These are phyloP conservation scores for Vanessa tameamea DNA, from an alignment of 1,140 invertebrate genomes.

Conservation along the genomic window DNA sequence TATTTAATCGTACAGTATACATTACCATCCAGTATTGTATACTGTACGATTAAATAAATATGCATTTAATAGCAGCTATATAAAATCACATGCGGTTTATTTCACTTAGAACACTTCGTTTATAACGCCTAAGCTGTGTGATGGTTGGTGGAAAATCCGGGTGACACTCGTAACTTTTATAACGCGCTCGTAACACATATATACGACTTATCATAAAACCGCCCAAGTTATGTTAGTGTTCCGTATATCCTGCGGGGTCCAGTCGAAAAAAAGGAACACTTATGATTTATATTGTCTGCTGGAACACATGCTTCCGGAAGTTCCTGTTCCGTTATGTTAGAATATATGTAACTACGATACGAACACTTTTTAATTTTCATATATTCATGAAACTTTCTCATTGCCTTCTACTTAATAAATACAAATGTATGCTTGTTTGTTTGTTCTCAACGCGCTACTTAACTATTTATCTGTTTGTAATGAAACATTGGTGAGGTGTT, in stretches of 20 bases:
- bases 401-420: too few species aligned
- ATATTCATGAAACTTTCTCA: too few species aligned
- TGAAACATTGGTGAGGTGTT: too few species aligned
- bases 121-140: not conserved
- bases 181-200: not conserved
- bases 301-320: slow-evolving; percentile 1
- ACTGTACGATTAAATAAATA: too few species aligned
- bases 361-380: not conserved
- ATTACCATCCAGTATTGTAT: too few species aligned
- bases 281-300: not conserved
- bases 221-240: not conserved
- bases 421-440: too few species aligned
- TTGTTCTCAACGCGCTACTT: too few species aligned
- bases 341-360: not conserved
- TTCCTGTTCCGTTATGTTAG: not conserved
- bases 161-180: slow-evolving; percentile 3
- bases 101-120: too few species aligned
- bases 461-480: too few species aligned
- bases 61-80: too few species aligned
- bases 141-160: slow-evolving; percentile 5
- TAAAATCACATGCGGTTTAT: too few species aligned
- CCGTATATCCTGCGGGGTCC: not conserved
- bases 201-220: not conserved
- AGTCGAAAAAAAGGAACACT: not conserved
- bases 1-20: too few species aligned